Conservation (phyloP, 2,113 vertebrate species). For the Mobula birostris region DNA sequence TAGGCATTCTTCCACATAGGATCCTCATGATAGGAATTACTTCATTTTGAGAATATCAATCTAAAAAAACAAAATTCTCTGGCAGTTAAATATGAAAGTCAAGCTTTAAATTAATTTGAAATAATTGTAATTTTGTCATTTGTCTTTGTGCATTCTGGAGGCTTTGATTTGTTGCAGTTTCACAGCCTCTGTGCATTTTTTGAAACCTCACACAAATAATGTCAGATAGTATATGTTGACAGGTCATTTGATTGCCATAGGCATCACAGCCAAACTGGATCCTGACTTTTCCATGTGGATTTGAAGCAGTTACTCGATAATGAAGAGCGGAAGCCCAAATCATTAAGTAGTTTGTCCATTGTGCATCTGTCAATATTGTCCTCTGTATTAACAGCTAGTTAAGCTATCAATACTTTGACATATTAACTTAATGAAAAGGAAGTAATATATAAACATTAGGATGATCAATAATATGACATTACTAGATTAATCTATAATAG, state of each 20-base stretch:
- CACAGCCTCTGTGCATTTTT: background rate
- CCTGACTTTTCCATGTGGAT: background rate
- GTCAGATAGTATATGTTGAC: background rate
- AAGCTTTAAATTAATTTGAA: background rate
- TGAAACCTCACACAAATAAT: background rate
- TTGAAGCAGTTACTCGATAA: background rate
- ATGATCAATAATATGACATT: background rate
- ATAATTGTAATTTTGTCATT: background rate
- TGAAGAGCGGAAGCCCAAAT: no score
- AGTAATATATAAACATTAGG: background rate
- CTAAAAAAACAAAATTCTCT: background rate
- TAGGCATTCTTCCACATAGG: background rate
- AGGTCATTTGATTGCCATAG: background rate
- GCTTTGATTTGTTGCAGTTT: background rate
- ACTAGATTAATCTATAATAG: background rate
- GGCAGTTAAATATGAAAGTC: background rate
- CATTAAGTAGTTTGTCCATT: background rate
- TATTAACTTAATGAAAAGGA: background rate
- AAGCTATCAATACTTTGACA: no score
- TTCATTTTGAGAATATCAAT: background rate
- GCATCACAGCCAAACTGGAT: background rate
- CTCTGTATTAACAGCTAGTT: background rate
- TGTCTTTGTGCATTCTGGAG: background rate
- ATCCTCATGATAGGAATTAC: background rate
- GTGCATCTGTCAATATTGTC: background rate